phyloP scores from a whole-genome alignment of 2,113 vertebrate species.

The Grallaria varia region DNA sequence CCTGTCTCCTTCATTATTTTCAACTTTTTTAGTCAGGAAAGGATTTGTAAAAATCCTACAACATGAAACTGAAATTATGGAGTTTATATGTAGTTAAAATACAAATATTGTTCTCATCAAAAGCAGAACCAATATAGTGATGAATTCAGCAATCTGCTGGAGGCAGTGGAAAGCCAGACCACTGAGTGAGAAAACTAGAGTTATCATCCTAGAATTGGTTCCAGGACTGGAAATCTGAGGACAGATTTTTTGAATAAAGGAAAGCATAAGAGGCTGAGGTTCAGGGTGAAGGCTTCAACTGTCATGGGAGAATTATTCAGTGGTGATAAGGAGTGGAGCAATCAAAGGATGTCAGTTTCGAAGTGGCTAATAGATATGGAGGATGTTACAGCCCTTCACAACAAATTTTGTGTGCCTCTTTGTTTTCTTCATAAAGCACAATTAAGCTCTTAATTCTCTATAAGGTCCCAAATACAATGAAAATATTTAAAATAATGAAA shows the following conservation, averaged over 20 bases:
- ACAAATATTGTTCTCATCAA: background rate
- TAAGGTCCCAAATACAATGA: background rate
- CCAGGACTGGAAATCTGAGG: background rate
- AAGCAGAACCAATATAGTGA: background rate
- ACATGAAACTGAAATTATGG: background rate
- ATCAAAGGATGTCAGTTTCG: background rate
- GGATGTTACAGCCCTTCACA: background rate
- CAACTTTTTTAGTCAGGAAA: background rate
- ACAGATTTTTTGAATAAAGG: background rate
- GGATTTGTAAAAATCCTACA: background rate
- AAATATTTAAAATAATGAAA: background rate
- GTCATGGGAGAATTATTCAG: background rate
- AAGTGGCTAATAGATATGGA: background rate
- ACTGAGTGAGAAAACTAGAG: background rate
- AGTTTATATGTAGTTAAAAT: background rate
- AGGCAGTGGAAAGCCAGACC: background rate
- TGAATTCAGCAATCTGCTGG: background rate
- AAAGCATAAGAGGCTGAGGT: background rate
- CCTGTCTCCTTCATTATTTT: background rate
- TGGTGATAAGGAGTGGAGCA: background rate
- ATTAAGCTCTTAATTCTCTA: background rate
- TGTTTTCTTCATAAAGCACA: background rate
- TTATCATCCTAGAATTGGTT: background rate
- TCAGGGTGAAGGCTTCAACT: background rate
- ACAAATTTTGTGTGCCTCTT: background rate